Evolutionary conservation across 2,888 invertebrate species (phyloP).

Genomic region (Lasioglossum pauxillum): DNA sequence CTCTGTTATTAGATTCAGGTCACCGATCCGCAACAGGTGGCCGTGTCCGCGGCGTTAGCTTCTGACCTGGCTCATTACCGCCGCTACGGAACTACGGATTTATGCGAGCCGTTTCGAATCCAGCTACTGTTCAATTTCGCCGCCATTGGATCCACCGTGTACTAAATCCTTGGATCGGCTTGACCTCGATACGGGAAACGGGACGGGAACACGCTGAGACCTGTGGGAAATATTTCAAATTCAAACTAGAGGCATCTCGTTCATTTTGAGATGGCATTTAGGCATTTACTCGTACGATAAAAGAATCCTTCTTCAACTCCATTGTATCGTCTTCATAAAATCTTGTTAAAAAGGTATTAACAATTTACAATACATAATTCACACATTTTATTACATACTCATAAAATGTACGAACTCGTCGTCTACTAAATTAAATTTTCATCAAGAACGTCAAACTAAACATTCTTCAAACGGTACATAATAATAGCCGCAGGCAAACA

Average conservation of each 20-base stretch:
- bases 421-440: not conserved
- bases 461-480: not conserved
- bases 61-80: conserved; percentile 57
- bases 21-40: conserved; percentile 64
- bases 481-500: not conserved
- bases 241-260: not conserved
- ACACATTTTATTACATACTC: not conserved
- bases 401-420: not conserved
- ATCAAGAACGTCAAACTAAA: not conserved
- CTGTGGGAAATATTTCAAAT: not conserved
- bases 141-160: not conserved
- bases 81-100: conserved; percentile 30
- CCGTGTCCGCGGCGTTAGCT: conserved; percentile 9
- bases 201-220: not conserved
- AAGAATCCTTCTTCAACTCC: not conserved
- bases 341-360: no score
- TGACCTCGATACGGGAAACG: not conserved
- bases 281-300: not conserved
- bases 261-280: not conserved
- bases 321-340: not conserved
- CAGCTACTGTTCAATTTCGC: conserved; percentile 23
- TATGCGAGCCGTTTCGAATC: not conserved
- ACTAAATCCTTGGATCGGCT: not conserved
- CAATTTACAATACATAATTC: not conserved
- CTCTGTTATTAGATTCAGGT: conserved; percentile 65